Base-by-base conservation (phyloP, 1,140 invertebrate genomes). In the Trissolcus basalis region DNA sequence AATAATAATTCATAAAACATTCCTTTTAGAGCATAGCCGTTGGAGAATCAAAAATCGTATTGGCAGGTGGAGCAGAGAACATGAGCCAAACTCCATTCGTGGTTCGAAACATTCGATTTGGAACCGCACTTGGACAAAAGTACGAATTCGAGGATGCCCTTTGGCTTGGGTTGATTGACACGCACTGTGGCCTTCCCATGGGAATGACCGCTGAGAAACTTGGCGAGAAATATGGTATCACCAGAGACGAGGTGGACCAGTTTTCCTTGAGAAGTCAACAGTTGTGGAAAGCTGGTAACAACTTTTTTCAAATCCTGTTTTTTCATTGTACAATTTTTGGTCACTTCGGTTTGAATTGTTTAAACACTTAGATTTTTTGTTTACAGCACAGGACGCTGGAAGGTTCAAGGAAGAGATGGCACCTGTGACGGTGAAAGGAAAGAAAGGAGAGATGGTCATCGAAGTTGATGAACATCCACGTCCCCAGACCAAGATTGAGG, bases 171-270 rank as follows among this genome's bases (percentile, higher is more conserved):
- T 90, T 99, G 0, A 93, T 94, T 0, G 98, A 99, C 85, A 91
- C 92, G 0, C 93, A 97, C 83, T 96, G 96, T 83, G 95, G 96
- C 79, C 90, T 96, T 13, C 95, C 97, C 0, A 99, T 99, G 98
- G 98, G 95, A 6, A 87, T 98, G 69, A 99, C 98, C 1, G 98
- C 98, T 8, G 98, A 99, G 89, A 99, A 99, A 86, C 90, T 99
- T 33, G 98, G 96, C 1, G 95, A 92, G 14, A 93, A 99, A 83
- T 98, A 95, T 83, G 93, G 94, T 33, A 90, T 99, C 32, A 93
- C 93, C 0, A 90, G 96, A 53, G 92, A 96, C 76, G 95, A 98
- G 78, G 94, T 94, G 60, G 97, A 99, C 83, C 89, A 93, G 67
- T 99, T 95, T 90, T 93, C 98, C 6, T 83, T 98, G 0, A 90